phyloP scores from a whole-genome alignment of 2,113 vertebrate species.

The Perccottus glenii region DNA sequence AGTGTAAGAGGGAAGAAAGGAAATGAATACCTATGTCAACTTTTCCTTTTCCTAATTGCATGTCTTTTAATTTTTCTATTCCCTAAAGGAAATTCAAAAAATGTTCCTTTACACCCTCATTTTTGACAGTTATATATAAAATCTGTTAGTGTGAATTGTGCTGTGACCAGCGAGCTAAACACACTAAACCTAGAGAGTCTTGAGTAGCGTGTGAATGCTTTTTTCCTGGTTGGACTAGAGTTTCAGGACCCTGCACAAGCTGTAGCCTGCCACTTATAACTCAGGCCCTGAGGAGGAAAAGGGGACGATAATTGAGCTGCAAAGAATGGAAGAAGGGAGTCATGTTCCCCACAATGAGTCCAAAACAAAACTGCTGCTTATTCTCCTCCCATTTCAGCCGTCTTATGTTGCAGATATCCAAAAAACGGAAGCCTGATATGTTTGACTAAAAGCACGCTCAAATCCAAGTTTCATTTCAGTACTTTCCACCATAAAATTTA shows the following conservation, averaged over 20 bases:
- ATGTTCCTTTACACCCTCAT: too few relatives aligned
- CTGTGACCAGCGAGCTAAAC: too few relatives aligned
- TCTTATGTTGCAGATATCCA: slow-evolving; percentile 12
- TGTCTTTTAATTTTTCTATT: too few relatives aligned
- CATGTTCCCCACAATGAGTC: slow-evolving; percentile 87
- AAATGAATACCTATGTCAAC: slow-evolving; percentile 11
- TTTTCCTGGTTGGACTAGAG: slow-evolving; percentile 80
- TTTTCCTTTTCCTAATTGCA: not conserved
- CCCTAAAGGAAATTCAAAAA: too few relatives aligned
- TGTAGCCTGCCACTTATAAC: slow-evolving; percentile 83
- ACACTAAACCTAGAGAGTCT: too few relatives aligned
- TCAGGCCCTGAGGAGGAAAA: slow-evolving; percentile 74
- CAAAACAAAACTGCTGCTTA: slow-evolving; percentile 85
- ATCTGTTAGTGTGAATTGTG: too few relatives aligned
- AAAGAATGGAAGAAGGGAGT: slow-evolving; percentile 86
- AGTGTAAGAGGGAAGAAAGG: slow-evolving; percentile 13
- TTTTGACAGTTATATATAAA: too few relatives aligned
- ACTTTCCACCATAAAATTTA: slow-evolving; percentile 8
- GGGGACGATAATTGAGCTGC: slow-evolving; percentile 86
- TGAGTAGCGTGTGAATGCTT: slow-evolving; percentile 54
- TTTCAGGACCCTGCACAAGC: slow-evolving; percentile 87
- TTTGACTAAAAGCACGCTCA: not conserved
- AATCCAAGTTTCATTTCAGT: slow-evolving; percentile 6
- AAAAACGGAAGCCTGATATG: not conserved
- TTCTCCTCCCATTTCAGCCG: slow-evolving; percentile 48